Evolutionary conservation across 2,797 vertebrate genomes (phyloP), one percentile per base, ranked within the genome.

Genomic region (Anniella stebbinsi): DNA sequence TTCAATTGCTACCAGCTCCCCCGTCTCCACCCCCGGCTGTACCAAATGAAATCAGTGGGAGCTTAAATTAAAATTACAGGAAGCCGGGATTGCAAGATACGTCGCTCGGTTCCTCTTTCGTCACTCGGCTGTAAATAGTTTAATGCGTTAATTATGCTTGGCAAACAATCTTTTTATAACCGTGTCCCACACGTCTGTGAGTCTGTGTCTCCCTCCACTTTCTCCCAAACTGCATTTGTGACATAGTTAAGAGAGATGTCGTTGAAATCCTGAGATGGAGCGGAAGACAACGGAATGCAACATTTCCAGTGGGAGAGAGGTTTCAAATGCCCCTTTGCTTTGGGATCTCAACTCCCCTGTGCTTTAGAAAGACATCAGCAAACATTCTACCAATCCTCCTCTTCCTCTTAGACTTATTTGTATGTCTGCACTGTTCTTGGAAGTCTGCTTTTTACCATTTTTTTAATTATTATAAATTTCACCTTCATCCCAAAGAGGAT

Each of bases 41-140:
- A 94, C 93, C 96, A 96, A 97, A 94, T 96, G 93, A 92, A 97
- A 97, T 97, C 94, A 82, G 92, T 96, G 95, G 94, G 90, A 96
- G 69, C 94, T 93, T 92, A 95, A 97, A 97, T 96, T 95, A 96
- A 97, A 96, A 97, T 93, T 94, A 88, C 88, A 87, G 88, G 87
- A 83, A 93, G 94, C 91, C 94, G 93, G 93, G 90, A 80, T 87
- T 91, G 89, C 93, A 96, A 94, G 95, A 94, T 2, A 93, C 7
- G 18, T 91, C 92, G 93, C 81, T 92, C 25, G 0, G 66, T 91
- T 57, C 70, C 80, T 91, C 76, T 95, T 95, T 91, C 84, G 91
- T 85, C 90, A 93, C 2, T 0, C 91, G 41, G 63, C 88, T 80
- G 94, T 76, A 88, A 92, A 91, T 36, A 0, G 84, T 90, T 75